A percentile compares a stretch with the other conserved stretches of the same genome.
These are phyloP conservation scores for Basileuterus tristriatus DNA, from an alignment of 2,797 vertebrate genomes.

Conservation along the genomic window DNA sequence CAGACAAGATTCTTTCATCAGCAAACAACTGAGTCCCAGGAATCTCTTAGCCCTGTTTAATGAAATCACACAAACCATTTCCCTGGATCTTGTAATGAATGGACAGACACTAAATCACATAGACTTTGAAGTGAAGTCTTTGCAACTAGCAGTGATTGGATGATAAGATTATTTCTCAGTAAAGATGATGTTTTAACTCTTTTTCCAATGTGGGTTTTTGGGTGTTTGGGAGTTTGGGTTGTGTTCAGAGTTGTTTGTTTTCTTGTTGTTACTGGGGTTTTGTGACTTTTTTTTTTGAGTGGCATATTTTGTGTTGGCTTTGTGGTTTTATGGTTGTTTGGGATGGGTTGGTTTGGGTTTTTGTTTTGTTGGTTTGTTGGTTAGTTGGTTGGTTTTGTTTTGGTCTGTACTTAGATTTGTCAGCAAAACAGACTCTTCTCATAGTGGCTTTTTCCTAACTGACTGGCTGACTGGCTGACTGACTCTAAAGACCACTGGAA, in stretches of 20 bases:
- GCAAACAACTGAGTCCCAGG: background rate
- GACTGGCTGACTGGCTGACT: background rate
- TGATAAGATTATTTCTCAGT: background rate
- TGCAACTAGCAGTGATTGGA: background rate
- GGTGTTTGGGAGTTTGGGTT: background rate
- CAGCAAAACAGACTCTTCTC: background rate
- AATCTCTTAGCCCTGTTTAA: background rate
- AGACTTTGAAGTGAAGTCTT: background rate
- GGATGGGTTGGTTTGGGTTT: background rate
- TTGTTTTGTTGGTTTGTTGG: background rate
- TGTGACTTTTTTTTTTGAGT: background rate
- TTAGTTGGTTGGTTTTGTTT: background rate
- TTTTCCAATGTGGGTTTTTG: background rate
- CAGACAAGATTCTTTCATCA: background rate
- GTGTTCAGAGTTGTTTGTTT: background rate
- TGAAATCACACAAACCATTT: background rate
- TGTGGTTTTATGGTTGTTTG: background rate
- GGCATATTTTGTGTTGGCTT: fast-evolving
- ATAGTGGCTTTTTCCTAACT: background rate
- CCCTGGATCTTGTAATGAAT: background rate
- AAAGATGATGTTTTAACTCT: fast-evolving
- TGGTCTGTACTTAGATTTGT: background rate
- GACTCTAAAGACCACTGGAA: background rate
- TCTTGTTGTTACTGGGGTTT: background rate
- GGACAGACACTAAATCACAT: background rate